Conservation (phyloP, 1,140 invertebrate species). For the Drosophila jambulina region DNA sequence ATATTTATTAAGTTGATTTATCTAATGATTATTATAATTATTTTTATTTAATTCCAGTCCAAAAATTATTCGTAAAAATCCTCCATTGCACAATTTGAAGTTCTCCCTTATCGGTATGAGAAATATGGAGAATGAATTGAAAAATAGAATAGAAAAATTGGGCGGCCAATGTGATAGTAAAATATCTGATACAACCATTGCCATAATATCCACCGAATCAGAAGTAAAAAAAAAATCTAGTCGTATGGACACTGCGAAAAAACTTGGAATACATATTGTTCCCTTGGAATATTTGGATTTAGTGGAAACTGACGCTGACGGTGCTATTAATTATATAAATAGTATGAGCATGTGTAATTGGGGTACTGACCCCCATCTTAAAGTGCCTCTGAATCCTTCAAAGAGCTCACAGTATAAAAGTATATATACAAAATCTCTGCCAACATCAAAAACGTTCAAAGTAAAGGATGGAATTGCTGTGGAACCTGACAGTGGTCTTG, state of each 20-base stretch:
- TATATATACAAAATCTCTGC: slow-evolving; percentile 88
- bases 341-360: slow-evolving; percentile 92
- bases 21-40: not conserved
- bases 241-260: slow-evolving; percentile 89
- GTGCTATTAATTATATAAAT: slow-evolving; percentile 88
- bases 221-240: slow-evolving; percentile 90
- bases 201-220: slow-evolving; percentile 90
- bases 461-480: slow-evolving; percentile 95
- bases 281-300: slow-evolving; percentile 91
- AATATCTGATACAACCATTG: slow-evolving; percentile 89
- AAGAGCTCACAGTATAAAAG: slow-evolving; percentile 88
- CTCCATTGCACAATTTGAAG: slow-evolving; percentile 91
- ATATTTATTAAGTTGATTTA: not conserved
- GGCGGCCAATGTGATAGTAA: slow-evolving; percentile 91
- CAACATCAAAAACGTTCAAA: slow-evolving; percentile 90
- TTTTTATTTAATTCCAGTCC: slow-evolving; percentile 85
- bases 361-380: slow-evolving; percentile 90
- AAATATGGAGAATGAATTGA: slow-evolving; percentile 88
- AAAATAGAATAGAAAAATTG: slow-evolving; percentile 89
- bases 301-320: slow-evolving; percentile 87
- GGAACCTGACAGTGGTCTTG: slow-evolving; percentile 95
- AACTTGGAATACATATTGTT: slow-evolving; percentile 92
- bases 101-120: slow-evolving; percentile 90
- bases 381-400: slow-evolving; percentile 87
- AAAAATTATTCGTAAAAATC: slow-evolving; percentile 87